Evolutionary conservation across 2,888 invertebrate species (phyloP), one percentile per base, ranked within the genome.

Genomic region (Tipula lateralis): DNA sequence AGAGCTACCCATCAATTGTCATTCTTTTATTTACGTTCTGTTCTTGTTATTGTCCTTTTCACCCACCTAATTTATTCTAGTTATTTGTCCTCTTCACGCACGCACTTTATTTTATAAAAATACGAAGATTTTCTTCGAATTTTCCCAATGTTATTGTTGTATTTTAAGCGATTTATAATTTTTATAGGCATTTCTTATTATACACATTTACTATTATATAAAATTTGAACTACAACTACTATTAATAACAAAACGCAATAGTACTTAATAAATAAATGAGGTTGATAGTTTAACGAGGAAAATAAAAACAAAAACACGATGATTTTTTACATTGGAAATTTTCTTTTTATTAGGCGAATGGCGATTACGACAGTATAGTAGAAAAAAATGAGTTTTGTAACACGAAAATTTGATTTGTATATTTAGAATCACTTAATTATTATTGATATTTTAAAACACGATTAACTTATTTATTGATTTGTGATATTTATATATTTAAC

Each of bases 261-360:
- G n/a, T n/a, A n/a, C n/a, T n/a, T n/a, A n/a, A n/a, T n/a, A n/a
- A n/a, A n/a, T n/a, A 50, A 50, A 24, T 66, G 24, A 16, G 66
- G 24, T 66, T 66, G 24, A 24, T 24, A 66, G 19, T 44, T 66
- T 66, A 66, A 66, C 13, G 66, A 66, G 24, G 66, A 66, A 66
- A 66, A 66, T 66, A 66, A 66, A 24, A 66, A 66, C 66, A 66
- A 66, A 66, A 66, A 66, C 66, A 66, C 66, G 66, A 66, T 66
- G 19, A 66, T 66, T 66, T 66, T 12, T n/a, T n/a, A n/a, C n/a
- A n/a, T n/a, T n/a, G n/a, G n/a, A n/a, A 24, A 66, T 66, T 24
- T 66, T 66, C 24, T 66, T 66, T 66, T 24, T 66, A 3, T 7
- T 9, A 66, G 24, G 66, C 66, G 66, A 66, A 66, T 66, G 66